Conservation (phyloP, 2,113 vertebrate species). For the Saimiri boliviensis region DNA sequence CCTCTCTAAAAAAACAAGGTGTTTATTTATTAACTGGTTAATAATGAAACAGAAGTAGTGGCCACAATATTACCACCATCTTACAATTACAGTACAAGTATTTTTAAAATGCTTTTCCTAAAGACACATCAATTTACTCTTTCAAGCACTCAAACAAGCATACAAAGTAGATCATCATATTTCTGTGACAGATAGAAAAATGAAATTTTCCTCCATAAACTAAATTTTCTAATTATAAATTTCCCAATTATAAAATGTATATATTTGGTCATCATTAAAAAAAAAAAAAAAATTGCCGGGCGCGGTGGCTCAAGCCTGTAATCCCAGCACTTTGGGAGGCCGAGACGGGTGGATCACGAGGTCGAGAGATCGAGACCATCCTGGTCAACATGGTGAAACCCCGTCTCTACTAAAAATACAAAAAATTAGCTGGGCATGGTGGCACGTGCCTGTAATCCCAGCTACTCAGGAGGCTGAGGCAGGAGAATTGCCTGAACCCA, state of each 20-base stretch:
- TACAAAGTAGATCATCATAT: background rate
- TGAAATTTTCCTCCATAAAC: background rate
- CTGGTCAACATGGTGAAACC: too few relatives aligned
- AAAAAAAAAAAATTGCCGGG: background rate
- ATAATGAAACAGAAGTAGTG: background rate
- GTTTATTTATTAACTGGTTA: background rate
- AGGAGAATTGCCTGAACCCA: too few relatives aligned
- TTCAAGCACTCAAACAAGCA: slow-evolving; percentile 24
- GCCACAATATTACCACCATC: background rate
- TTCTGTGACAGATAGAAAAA: background rate
- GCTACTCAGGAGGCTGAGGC: too few relatives aligned
- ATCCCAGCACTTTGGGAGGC: too few relatives aligned
- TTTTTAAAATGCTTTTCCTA: slow-evolving; percentile 3
- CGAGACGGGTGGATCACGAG: too few relatives aligned
- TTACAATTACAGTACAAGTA: background rate
- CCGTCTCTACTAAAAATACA: too few relatives aligned
- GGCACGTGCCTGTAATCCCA: too few relatives aligned
- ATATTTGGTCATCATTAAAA: background rate
- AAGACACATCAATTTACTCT: background rate
- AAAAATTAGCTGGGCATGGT: too few relatives aligned
- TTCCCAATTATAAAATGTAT: slow-evolving; percentile 7
- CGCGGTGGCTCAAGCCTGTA: too few relatives aligned
- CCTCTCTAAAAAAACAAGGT: slow-evolving; percentile 88
- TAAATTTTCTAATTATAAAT: slow-evolving; percentile 34
- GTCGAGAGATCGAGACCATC: too few relatives aligned